Evolutionary conservation across 2,797 vertebrate genomes (phyloP).

Genomic region (Lithobates sylvaticus): DNA sequence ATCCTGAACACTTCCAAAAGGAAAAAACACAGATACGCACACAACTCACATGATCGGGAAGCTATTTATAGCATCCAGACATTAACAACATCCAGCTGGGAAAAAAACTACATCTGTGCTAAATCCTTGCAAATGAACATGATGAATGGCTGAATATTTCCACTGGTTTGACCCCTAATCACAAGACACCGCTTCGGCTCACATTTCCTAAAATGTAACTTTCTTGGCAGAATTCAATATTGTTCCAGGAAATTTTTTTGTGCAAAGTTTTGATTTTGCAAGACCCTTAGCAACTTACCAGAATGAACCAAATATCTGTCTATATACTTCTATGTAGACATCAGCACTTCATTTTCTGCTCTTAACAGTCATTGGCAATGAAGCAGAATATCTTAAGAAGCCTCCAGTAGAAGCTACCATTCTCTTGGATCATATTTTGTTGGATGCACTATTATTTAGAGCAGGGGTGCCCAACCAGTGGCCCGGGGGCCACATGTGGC

Average conservation of each 20-base stretch:
- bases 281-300: neutral
- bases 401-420: too few relatives aligned
- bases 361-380: neutral
- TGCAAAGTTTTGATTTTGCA: neutral
- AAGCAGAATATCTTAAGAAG: neutral
- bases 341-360: neutral
- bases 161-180: conserved; percentile 54
- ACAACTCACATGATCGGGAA: conserved; percentile 28
- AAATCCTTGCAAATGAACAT: conserved; percentile 32
- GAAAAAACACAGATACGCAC: conserved; percentile 3
- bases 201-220: conserved; percentile 36
- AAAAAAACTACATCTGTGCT: conserved; percentile 5
- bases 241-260: neutral
- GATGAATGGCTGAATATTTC: conserved; percentile 50
- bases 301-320: neutral
- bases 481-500: too few relatives aligned
- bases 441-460: too few relatives aligned
- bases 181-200: conserved; percentile 56
- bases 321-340: neutral
- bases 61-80: conserved; percentile 56
- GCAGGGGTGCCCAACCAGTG: too few relatives aligned
- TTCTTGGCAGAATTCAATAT: neutral
- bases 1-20: conserved; percentile 26
- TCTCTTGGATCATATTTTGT: too few relatives aligned
- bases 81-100: conserved; percentile 47